A percentile compares a stretch with the other conserved stretches of the same genome.
Conservation (phyloP, 2,888 invertebrate genomes). For the Machimus rusticus region DNA sequence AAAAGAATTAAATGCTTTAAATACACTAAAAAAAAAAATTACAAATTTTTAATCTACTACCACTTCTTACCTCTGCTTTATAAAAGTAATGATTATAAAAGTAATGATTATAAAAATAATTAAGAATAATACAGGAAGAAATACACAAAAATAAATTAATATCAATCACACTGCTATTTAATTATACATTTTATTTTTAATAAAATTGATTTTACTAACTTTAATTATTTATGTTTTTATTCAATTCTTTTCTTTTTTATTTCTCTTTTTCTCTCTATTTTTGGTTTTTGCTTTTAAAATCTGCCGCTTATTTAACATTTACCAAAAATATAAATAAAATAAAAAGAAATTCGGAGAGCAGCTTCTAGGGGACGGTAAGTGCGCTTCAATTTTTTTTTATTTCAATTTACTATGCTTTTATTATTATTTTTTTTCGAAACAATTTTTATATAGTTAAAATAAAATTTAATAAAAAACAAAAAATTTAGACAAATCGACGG, state of each 20-base stretch:
- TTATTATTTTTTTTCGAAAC: not conserved
- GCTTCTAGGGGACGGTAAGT: not conserved
- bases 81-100: not conserved
- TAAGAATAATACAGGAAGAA: not conserved
- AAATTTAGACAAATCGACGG: slow-evolving; percentile 91
- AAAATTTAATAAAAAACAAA: not conserved
- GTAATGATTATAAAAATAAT: not conserved
- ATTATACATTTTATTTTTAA: not conserved
- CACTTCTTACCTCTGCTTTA: not conserved
- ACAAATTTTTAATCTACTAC: not conserved
- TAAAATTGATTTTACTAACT: not conserved
- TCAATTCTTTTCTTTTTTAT: not conserved
- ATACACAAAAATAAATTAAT: not conserved
- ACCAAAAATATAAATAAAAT: not conserved
- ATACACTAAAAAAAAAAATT: not conserved
- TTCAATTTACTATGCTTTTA: not conserved
- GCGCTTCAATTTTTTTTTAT: not conserved
- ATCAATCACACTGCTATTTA: not conserved
- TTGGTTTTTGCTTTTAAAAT: slow-evolving; percentile 6
- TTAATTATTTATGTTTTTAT: not conserved
- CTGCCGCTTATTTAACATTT: slow-evolving; percentile 16
- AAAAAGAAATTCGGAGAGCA: slow-evolving; percentile 3
- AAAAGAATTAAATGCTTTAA: not conserved
- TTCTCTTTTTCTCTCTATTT: slow-evolving; percentile 16
- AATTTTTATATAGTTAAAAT: not conserved